Conservation (phyloP, 2,113 vertebrate species). For the Upupa epops region DNA sequence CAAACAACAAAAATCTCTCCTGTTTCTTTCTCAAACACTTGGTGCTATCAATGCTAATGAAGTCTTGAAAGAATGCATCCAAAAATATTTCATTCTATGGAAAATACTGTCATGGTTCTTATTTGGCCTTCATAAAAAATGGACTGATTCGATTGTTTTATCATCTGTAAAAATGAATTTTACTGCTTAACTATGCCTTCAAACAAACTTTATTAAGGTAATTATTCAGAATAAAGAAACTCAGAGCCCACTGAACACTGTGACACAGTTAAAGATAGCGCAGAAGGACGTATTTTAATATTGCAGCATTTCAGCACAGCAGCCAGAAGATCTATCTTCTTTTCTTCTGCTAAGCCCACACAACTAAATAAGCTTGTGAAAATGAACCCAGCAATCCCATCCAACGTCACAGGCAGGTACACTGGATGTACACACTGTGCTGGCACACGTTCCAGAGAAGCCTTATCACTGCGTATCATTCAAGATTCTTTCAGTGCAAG, state of each 20-base stretch:
- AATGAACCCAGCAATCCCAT: background rate
- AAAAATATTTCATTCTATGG: background rate
- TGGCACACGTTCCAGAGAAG: background rate
- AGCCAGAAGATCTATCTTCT: background rate
- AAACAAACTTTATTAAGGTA: background rate
- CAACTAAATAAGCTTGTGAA: background rate
- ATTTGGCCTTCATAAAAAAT: background rate
- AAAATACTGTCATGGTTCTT: background rate
- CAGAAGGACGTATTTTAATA: background rate
- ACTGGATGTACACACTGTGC: rapidly evolving
- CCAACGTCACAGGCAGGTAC: rapidly evolving
- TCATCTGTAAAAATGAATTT: background rate
- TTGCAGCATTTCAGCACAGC: background rate
- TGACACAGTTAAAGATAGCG: background rate
- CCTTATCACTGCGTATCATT: rapidly evolving
- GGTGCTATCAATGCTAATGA: background rate
- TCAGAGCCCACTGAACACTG: background rate
- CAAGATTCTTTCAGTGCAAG: background rate
- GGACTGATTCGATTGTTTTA: background rate
- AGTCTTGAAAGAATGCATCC: background rate
- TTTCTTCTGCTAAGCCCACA: background rate
- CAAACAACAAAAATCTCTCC: background rate
- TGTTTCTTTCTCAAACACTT: background rate
- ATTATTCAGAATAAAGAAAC: background rate
- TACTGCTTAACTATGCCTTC: background rate